A percentile compares a stretch with the other conserved stretches of the same genome.
phyloP scores from a whole-genome alignment of 2,888 invertebrate species.

The Cantharis rufa region DNA sequence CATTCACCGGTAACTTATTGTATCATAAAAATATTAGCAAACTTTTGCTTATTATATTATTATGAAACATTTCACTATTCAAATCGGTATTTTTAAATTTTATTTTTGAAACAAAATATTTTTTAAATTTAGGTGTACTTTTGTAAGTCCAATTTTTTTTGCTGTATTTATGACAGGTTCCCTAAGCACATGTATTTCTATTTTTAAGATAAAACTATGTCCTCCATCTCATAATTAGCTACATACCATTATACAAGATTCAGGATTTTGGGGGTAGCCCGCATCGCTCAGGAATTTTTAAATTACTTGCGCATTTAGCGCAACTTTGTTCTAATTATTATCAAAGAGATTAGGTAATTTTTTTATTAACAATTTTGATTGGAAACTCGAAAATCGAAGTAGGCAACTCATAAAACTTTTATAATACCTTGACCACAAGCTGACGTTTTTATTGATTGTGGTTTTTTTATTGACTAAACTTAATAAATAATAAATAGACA shows the following conservation, averaged over 20 bases:
- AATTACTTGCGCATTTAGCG: background rate
- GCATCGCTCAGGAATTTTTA: background rate
- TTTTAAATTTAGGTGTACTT: background rate
- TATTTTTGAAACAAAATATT: background rate
- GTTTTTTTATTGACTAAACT: background rate
- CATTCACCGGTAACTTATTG: background rate
- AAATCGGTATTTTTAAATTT: background rate
- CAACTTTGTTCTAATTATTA: background rate
- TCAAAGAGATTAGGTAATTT: background rate
- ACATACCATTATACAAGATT: background rate
- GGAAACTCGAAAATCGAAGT: background rate
- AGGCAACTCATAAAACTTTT: background rate
- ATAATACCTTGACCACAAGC: background rate
- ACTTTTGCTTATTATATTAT: background rate
- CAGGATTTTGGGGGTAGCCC: background rate
- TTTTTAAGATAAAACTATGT: slow-evolving; percentile 5
- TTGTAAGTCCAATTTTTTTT: background rate
- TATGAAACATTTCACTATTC: background rate
- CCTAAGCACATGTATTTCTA: background rate
- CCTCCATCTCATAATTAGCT: slow-evolving; percentile 6
- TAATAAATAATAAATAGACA: background rate
- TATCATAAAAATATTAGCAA: background rate
- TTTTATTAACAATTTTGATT: background rate
- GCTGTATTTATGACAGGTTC: background rate
- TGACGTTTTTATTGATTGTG: background rate